Percentiles rank a stretch among this genome's conserved stretches.
phyloP scores from a whole-genome alignment of 2,888 invertebrate species.

The Scaptomyza tumidula region DNA sequence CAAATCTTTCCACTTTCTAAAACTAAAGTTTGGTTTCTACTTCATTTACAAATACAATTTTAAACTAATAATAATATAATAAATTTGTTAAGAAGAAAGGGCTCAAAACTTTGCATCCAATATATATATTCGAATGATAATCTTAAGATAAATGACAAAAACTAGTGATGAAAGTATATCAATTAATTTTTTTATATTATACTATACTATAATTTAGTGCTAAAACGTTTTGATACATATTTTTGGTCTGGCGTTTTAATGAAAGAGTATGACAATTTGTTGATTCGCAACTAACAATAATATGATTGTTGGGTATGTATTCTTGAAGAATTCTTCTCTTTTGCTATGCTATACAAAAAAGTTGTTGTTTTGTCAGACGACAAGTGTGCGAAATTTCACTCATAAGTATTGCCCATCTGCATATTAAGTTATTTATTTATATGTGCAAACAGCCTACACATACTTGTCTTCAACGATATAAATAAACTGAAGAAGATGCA shows the following conservation, averaged over 20 bases:
- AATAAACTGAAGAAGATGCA: slow-evolving; percentile 32
- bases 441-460: slow-evolving; percentile 11
- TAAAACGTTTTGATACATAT: background rate
- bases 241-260: background rate
- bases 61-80: no score
- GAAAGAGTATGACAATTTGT: background rate
- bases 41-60: no score
- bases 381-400: slow-evolving; percentile 12
- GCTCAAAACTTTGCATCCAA: no score
- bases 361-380: slow-evolving; percentile 5
- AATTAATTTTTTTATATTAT: background rate
- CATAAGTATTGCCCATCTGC: slow-evolving; percentile 3
- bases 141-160: no score
- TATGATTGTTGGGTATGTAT: slow-evolving; percentile 40
- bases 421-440: slow-evolving; percentile 28
- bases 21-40: no score
- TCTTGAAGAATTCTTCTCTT: slow-evolving; percentile 15
- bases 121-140: no score
- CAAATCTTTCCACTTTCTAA: no score
- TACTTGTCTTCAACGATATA: slow-evolving; percentile 26
- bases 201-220: no score
- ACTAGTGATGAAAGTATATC: no score
- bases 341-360: slow-evolving; percentile 16
- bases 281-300: slow-evolving; percentile 38
- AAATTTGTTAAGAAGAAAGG: no score